Base-by-base conservation (phyloP, 2,797 vertebrate species). In the Malurus splendens region DNA sequence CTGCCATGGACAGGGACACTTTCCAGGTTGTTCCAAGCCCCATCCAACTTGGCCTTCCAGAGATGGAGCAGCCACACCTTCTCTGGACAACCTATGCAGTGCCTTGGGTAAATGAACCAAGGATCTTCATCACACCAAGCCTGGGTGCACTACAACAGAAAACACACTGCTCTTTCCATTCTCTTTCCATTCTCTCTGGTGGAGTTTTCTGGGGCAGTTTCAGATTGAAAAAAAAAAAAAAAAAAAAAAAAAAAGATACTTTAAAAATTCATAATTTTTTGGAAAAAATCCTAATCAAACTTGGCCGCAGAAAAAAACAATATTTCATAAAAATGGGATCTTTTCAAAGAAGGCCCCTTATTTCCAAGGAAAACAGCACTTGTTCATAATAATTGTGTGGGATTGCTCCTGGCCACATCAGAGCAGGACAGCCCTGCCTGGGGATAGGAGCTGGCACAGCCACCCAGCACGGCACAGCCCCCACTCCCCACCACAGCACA, bases 321-420 rank as follows among this genome's bases (percentile, higher is more conserved):
- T 68, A 85, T 89, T 90, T 93, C 87, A 90, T 90, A 71, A 90
- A 95, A 92, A 82, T 55, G 62, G 57, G 76, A 72, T 80, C 13
- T 93, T 92, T 92, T 89, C 70, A 90, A 89, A 93, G 79, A 75
- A 82, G 45, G 67, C 12, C 41, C 47, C 85, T 74, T 74, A 82
- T 90, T 91, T 93, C 87, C 90, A 93, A 92, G 55, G 79, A 85
- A 95, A 94, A 93, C 59, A 92, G 28, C 12, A 27, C 79, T 94
- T 81, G 61, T 67, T 94, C 73, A 45, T 86, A 77, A 51, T 82
- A 81, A 86, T 61, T 78, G 55, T 72, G 59, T 66, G 72, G 56
- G 90, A 90, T 93, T 86, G 72, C 70, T 93, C 36, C 67, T 93
- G 78, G 80, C 74, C 42, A 10, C 81, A 11, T 51, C 4, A 51